These are phyloP conservation scores for Dorcus parallelipipedus DNA, from an alignment of 2,888 invertebrate genomes.

Conservation along the genomic window DNA sequence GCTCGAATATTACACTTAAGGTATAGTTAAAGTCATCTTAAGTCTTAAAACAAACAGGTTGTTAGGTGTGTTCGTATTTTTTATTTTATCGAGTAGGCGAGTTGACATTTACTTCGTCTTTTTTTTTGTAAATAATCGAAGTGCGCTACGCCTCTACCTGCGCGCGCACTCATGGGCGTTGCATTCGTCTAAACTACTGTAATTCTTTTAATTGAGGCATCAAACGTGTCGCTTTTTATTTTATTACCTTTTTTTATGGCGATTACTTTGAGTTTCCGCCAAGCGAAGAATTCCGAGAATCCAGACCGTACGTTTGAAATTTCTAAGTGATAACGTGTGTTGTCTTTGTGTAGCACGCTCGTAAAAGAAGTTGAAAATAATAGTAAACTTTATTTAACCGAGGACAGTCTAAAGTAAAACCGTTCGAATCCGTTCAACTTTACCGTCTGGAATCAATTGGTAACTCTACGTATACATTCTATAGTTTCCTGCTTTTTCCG, in stretches of 20 bases:
- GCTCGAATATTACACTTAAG: conserved; percentile 43
- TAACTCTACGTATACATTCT: no score
- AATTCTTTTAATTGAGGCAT: conserved; percentile 40
- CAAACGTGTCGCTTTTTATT: conserved; percentile 31
- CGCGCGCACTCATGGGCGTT: conserved; percentile 39
- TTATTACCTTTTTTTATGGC: conserved; percentile 31
- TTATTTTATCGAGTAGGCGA: conserved; percentile 33
- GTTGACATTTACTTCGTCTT: conserved; percentile 36
- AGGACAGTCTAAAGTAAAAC: no score
- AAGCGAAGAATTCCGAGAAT: neutral
- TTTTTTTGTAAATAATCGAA: conserved; percentile 21
- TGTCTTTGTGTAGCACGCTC: no score
- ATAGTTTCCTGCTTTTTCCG: no score
- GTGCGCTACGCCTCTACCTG: conserved; percentile 33
- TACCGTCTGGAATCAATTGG: no score
- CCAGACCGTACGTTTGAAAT: neutral
- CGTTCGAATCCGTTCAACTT: no score
- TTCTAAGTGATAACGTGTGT: neutral
- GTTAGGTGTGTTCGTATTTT: conserved; percentile 32
- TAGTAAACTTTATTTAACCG: no score
- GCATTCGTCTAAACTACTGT: conserved; percentile 23
- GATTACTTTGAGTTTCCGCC: neutral
- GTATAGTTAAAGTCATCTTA: conserved; percentile 31
- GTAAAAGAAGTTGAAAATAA: no score
- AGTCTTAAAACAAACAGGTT: conserved; percentile 43